Conservation (phyloP, 2,113 vertebrate genomes). For the Ctenodactylus gundi region DNA sequence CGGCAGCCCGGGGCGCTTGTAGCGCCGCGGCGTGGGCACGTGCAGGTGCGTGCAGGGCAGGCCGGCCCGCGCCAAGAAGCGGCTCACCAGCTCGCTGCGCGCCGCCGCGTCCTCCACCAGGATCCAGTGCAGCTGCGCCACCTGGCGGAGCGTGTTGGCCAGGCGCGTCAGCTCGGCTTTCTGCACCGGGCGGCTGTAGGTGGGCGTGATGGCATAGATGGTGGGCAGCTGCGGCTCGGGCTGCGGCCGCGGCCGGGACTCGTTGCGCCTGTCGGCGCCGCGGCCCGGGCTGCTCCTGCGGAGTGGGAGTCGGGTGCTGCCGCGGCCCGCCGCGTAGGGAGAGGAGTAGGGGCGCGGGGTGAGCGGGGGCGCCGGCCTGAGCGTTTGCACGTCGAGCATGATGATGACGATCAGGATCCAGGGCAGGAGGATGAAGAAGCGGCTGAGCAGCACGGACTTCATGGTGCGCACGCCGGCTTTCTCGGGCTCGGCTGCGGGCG, state of each 20-base stretch:
- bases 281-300: background rate
- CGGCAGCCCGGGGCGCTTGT: slow-evolving; percentile 94
- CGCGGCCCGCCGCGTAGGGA: slow-evolving; percentile 52
- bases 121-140: slow-evolving; percentile 95
- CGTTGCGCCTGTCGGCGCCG: slow-evolving; percentile 32
- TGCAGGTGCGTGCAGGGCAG: slow-evolving; percentile 93
- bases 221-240: slow-evolving; percentile 82
- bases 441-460: slow-evolving; percentile 92
- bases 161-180: slow-evolving; percentile 97
- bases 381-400: slow-evolving; percentile 92
- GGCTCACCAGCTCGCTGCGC: slow-evolving; percentile 93
- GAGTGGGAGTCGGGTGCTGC: slow-evolving; percentile 41
- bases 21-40: slow-evolving; percentile 94
- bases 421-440: slow-evolving; percentile 94
- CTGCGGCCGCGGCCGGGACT: slow-evolving; percentile 27
- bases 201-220: slow-evolving; percentile 97
- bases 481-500: background rate
- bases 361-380: slow-evolving; percentile 81
- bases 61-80: slow-evolving; percentile 90
- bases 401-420: slow-evolving; percentile 95
- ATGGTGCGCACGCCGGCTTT: slow-evolving; percentile 78
- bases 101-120: slow-evolving; percentile 93
- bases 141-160: slow-evolving; percentile 96
- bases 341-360: slow-evolving; percentile 75
- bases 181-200: slow-evolving; percentile 96